Conservation (phyloP, 2,888 invertebrate species). For the Drosophila suboccidentalis region DNA sequence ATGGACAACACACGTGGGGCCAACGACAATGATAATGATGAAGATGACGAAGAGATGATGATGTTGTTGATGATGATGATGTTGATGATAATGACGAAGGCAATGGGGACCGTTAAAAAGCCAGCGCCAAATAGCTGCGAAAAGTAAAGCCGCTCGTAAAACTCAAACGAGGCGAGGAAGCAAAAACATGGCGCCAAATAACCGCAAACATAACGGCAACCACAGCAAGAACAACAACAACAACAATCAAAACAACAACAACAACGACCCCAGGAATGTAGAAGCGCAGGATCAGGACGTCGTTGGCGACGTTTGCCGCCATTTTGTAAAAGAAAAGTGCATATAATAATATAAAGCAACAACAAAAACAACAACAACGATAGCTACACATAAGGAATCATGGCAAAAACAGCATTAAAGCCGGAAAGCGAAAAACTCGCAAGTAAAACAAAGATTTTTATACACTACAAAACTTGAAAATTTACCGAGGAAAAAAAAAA, state of each 20-base stretch:
- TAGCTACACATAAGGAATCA: conserved; percentile 45
- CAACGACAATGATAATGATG: conserved; percentile 19
- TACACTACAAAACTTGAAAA: conserved; percentile 17
- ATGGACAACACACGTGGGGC: conserved; percentile 79
- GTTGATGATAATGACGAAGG: conserved; percentile 31
- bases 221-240: conserved; percentile 35
- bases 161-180: conserved; percentile 79
- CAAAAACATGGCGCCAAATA: conserved; percentile 82
- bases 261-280: conserved; percentile 39
- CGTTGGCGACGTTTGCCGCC: conserved; percentile 79
- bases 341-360: conserved; percentile 79
- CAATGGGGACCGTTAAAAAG: conserved; percentile 71
- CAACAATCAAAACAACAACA: conserved; percentile 46
- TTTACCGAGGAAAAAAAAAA: too few relatives aligned
- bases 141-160: conserved; percentile 81
- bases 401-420: conserved; percentile 69
- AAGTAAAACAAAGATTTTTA: conserved; percentile 15
- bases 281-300: conserved; percentile 50
- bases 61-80: background rate
- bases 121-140: conserved; percentile 79
- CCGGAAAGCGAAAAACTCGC: background rate
- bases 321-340: conserved; percentile 81
- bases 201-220: conserved; percentile 80
- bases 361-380: conserved; percentile 37
- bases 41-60: background rate